These are phyloP conservation scores for Mergus octosetaceus DNA, from an alignment of 2,797 vertebrate genomes.

Conservation along the genomic window DNA sequence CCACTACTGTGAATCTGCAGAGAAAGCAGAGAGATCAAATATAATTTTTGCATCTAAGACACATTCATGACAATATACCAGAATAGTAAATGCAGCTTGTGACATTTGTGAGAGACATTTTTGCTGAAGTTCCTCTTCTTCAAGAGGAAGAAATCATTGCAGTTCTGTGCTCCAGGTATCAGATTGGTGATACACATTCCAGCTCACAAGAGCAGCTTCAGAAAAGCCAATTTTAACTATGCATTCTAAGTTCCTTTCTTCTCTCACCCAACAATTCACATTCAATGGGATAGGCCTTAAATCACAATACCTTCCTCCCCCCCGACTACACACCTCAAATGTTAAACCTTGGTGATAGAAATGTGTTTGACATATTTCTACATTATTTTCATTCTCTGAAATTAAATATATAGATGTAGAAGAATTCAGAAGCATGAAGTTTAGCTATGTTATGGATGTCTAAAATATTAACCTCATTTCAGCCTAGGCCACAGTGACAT, in stretches of 20 bases:
- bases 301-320: neutral
- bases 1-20: conserved; percentile 14
- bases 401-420: neutral
- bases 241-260: neutral
- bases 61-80: neutral
- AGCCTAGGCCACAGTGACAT: neutral
- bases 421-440: neutral
- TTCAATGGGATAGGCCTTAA: neutral
- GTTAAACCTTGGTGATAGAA: neutral
- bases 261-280: neutral
- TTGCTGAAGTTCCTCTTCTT: neutral
- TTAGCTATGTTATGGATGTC: neutral
- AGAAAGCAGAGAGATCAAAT: conserved; percentile 15
- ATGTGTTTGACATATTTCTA: neutral
- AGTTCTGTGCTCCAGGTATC: neutral
- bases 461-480: neutral
- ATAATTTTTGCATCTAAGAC: conserved; percentile 12
- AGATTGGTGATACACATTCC: neutral
- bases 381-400: neutral
- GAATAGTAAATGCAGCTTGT: neutral
- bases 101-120: neutral
- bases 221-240: neutral
- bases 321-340: neutral
- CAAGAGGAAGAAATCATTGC: neutral
- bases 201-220: neutral